Evolutionary conservation across 2,797 vertebrate genomes (phyloP).

Genomic region (Periophthalmus magnuspinnatus): DNA sequence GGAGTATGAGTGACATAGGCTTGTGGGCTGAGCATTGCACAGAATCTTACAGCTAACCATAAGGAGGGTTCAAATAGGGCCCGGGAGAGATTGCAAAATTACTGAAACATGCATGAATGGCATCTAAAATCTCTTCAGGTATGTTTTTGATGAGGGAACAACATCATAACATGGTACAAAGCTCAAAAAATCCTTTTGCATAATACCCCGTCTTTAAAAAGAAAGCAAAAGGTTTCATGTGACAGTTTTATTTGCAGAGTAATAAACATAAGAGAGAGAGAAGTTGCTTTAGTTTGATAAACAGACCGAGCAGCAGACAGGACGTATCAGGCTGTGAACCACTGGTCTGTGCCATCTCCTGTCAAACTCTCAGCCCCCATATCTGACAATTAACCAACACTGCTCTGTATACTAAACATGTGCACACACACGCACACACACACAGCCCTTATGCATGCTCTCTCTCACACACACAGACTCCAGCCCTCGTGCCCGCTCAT

Average conservation of each 20-base stretch:
- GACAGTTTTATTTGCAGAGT: constrained; percentile 48
- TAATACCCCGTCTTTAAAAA: neutral
- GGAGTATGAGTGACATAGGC: no score
- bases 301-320: neutral
- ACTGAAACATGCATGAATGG: no score
- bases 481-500: no score
- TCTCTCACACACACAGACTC: neutral
- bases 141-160: no score
- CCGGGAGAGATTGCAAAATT: no score
- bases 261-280: constrained; percentile 48
- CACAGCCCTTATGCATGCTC: constrained; percentile 14
- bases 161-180: no score
- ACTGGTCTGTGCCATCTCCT: constrained; percentile 28
- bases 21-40: no score
- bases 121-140: no score
- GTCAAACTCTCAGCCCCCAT: constrained; percentile 67
- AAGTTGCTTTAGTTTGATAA: constrained; percentile 48
- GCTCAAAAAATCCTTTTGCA: no score
- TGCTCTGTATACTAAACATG: constrained; percentile 18
- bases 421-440: neutral
- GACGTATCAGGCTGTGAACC: neutral
- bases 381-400: constrained; percentile 74
- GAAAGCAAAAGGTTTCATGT: neutral
- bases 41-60: no score
- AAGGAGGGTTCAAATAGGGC: no score